Evolutionary conservation across 92 coral and sea anemone genomes (phyloP).

Genomic region (Ricordea florida): DNA sequence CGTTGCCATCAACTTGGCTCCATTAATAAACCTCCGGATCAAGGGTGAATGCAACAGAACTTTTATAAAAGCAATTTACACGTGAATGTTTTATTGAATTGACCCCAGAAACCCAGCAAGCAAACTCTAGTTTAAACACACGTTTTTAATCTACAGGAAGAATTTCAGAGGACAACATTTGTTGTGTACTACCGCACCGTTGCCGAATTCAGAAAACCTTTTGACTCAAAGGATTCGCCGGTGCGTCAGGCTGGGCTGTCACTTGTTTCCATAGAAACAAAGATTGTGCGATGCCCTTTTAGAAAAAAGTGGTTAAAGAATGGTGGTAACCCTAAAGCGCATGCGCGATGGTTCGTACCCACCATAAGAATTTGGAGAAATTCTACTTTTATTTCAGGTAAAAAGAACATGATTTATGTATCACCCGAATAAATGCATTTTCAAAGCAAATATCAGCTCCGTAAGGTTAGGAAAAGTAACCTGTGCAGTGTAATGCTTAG

Average conservation of each 20-base stretch:
- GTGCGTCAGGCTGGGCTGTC: constrained; percentile 73
- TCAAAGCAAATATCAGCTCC: too few species aligned
- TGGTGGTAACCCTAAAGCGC: constrained; percentile 66
- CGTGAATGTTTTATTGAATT: too few species aligned
- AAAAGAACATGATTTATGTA: neutral
- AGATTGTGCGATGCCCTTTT: constrained; percentile 55
- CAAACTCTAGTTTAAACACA: neutral
- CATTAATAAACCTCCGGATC: too few species aligned
- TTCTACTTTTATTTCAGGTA: constrained; percentile 58
- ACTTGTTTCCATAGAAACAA: constrained; percentile 71
- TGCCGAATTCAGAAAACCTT: constrained; percentile 72
- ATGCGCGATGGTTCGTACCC: constrained; percentile 56
- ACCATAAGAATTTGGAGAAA: constrained; percentile 72
- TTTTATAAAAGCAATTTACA: too few species aligned
- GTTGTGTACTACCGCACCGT: constrained; percentile 45
- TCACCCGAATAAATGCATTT: too few species aligned
- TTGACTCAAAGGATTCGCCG: constrained; percentile 41
- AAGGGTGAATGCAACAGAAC: too few species aligned
- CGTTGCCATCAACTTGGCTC: too few species aligned
- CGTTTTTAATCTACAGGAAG: constrained; percentile 26
- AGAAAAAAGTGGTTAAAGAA: constrained; percentile 56
- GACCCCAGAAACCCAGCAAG: too few species aligned
- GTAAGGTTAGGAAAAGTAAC: too few species aligned
- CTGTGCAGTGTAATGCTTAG: too few species aligned
- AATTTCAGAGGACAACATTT: constrained; percentile 58